phyloP scores from a whole-genome alignment of 2,113 vertebrate species.

The Burhinus oedicnemus region DNA sequence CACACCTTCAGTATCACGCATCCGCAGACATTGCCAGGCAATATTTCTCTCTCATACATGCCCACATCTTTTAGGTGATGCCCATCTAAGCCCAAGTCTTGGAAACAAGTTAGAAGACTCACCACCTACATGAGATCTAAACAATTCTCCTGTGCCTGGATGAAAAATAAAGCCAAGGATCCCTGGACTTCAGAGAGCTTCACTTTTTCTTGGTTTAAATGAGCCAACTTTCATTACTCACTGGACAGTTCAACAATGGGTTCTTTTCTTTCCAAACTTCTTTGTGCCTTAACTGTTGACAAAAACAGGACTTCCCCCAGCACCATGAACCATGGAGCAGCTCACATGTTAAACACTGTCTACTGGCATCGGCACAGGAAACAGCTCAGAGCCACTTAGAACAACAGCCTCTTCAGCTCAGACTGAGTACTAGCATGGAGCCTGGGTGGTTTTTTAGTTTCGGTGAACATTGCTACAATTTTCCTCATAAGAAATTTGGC shows the following conservation, averaged over 20 bases:
- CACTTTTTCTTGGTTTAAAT: background rate
- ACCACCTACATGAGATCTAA: background rate
- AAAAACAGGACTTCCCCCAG: background rate
- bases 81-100: background rate
- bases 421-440: background rate
- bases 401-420: background rate
- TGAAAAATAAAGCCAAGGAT: background rate
- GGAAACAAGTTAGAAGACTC: background rate
- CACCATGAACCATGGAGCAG: background rate
- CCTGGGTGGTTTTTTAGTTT: background rate
- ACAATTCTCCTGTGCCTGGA: background rate
- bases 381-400: background rate
- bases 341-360: fast-evolving
- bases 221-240: background rate
- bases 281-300: background rate
- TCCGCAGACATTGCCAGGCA: background rate
- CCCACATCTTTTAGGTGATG: background rate
- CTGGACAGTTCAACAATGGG: background rate
- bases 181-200: background rate
- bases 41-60: background rate
- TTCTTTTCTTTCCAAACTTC: background rate
- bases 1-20: background rate
- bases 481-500: background rate
- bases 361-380: background rate
- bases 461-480: background rate